A percentile compares a stretch with the other conserved stretches of the same genome.
Conservation (phyloP, 1,140 invertebrate species). For the Drosophila azteca region DNA sequence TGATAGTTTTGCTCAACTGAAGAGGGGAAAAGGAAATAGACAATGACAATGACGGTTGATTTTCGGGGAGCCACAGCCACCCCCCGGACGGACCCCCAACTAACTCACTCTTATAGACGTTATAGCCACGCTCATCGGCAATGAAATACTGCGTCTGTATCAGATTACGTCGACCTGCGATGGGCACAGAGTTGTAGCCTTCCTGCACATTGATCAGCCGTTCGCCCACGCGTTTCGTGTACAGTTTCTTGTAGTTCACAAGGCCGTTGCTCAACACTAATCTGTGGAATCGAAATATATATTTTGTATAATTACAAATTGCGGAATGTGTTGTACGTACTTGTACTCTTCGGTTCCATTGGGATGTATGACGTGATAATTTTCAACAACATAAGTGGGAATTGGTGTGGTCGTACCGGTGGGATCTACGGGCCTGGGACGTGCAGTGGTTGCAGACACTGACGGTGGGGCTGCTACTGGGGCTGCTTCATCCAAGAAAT, state of each 20-base stretch:
- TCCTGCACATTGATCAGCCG: conserved; percentile 64
- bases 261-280: conserved; percentile 71
- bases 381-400: conserved; percentile 61
- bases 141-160: conserved; percentile 70
- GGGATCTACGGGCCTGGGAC: conserved; percentile 13
- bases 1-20: conserved; percentile 45
- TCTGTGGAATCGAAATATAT: conserved; percentile 24
- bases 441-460: conserved; percentile 2
- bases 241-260: conserved; percentile 69
- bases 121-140: conserved; percentile 72
- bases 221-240: conserved; percentile 47
- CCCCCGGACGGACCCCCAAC: background rate
- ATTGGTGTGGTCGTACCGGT: conserved; percentile 15
- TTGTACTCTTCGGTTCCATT: conserved; percentile 75
- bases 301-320: background rate
- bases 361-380: conserved; percentile 64
- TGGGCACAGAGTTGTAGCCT: conserved; percentile 68
- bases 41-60: conserved; percentile 12
- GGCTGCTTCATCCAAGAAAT: conserved; percentile 65
- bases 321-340: conserved; percentile 27
- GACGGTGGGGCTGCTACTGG: conserved; percentile 14
- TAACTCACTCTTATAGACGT: conserved; percentile 66
- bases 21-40: background rate
- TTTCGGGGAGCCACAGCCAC: background rate
- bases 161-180: conserved; percentile 37